phyloP scores from a whole-genome alignment of 2,888 invertebrate genomes.

The Pseudolycoriella hygida region DNA sequence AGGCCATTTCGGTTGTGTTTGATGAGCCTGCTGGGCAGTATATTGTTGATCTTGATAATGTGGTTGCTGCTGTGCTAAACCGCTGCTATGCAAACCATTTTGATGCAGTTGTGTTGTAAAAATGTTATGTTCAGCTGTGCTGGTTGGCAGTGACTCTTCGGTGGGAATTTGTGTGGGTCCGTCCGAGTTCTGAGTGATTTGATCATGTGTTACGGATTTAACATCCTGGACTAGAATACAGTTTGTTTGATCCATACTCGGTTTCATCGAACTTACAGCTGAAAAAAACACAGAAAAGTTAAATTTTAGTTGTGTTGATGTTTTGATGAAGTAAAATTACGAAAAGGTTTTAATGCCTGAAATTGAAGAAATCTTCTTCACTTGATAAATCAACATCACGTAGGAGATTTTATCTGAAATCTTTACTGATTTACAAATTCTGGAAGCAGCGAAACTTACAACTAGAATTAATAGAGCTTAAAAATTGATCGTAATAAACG shows the following conservation, averaged over 20 bases:
- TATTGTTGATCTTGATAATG: constrained; percentile 8
- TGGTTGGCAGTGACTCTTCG: constrained; percentile 58
- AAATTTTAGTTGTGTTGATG: too few species aligned
- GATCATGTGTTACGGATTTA: constrained; percentile 66
- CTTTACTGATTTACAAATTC: too few species aligned
- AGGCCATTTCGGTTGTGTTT: constrained; percentile 54
- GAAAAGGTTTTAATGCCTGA: too few species aligned
- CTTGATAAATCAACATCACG: too few species aligned
- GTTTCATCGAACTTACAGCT: constrained; percentile 83
- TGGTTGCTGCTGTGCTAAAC: constrained; percentile 33
- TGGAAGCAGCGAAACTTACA: too few species aligned
- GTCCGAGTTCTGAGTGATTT: constrained; percentile 57
- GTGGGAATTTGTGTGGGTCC: constrained; percentile 48
- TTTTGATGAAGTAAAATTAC: too few species aligned
- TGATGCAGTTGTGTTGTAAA: constrained; percentile 28
- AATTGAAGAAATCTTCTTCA: too few species aligned
- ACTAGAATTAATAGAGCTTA: too few species aligned
- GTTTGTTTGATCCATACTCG: constrained; percentile 72
- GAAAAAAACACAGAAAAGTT: constrained; percentile 14
- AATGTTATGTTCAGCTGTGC: constrained; percentile 49
- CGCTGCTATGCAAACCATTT: constrained; percentile 6
- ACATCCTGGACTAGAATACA: constrained; percentile 72
- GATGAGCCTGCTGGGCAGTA: constrained; percentile 22
- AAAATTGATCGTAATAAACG: too few species aligned
- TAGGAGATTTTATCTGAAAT: too few species aligned